These are phyloP conservation scores for Heliconius congener DNA, from an alignment of 1,140 invertebrate species.

Conservation along the genomic window DNA sequence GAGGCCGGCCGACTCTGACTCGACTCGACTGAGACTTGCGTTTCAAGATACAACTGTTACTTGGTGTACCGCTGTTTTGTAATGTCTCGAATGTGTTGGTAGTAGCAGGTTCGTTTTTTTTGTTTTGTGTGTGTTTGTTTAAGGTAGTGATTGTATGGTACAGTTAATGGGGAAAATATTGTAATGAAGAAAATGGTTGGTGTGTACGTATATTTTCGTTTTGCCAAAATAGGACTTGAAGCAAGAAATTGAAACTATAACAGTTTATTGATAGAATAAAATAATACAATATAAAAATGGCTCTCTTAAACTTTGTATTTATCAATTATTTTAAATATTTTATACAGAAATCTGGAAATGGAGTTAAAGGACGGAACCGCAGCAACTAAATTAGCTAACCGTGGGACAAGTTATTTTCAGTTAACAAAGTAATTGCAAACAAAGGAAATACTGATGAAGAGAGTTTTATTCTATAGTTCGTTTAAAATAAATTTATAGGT, in stretches of 20 bases:
- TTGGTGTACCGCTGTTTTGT: background rate
- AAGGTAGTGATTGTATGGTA: too few species aligned
- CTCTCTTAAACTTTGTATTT: background rate
- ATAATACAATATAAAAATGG: background rate
- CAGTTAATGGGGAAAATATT: too few species aligned
- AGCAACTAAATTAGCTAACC: constrained; percentile 31
- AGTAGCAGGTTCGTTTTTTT: background rate
- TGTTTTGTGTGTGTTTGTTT: too few species aligned
- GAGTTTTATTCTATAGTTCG: background rate
- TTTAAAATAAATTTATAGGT: background rate
- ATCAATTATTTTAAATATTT: background rate
- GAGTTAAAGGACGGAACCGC: constrained; percentile 22
- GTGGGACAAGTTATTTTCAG: constrained; percentile 11
- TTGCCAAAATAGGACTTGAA: too few species aligned
- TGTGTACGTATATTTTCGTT: too few species aligned
- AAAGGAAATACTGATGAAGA: constrained; percentile 18
- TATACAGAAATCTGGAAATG: constrained; percentile 12
- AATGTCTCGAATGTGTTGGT: background rate
- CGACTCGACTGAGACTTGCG: background rate
- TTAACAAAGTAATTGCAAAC: constrained; percentile 25
- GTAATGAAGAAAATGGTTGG: too few species aligned
- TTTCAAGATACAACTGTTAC: background rate
- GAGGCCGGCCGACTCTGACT: constrained; percentile 26
- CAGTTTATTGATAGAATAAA: too few species aligned
- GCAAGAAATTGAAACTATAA: too few species aligned